Percentiles rank a stretch among this genome's conserved stretches.
Evolutionary conservation across 2,113 vertebrate genomes (phyloP).

Genomic region (Cynocephalus volans): DNA sequence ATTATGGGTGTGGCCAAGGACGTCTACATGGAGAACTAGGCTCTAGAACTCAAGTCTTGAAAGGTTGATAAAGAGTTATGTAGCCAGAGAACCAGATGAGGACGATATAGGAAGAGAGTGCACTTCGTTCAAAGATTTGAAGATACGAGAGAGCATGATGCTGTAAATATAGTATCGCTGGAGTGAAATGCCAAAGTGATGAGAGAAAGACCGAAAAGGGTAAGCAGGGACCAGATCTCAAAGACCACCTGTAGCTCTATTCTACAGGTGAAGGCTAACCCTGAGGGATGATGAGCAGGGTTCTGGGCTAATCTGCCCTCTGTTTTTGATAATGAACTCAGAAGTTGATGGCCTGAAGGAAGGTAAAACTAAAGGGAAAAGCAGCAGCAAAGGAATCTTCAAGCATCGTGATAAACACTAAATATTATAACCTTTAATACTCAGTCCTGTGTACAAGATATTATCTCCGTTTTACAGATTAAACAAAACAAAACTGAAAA

Average conservation of each 20-base stretch:
- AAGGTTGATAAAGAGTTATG: not conserved
- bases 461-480: not conserved
- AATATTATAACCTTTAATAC: not conserved
- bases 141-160: not conserved
- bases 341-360: not conserved
- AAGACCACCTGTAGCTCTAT: not conserved
- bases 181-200: not conserved
- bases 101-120: not conserved
- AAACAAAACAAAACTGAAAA: not conserved
- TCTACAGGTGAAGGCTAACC: not conserved
- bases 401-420: not conserved
- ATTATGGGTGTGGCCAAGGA: not conserved
- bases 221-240: not conserved
- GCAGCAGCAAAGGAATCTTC: not conserved
- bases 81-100: not conserved
- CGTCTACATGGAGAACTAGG: not conserved
- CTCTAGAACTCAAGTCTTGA: not conserved
- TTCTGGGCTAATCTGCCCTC: not conserved
- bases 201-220: not conserved
- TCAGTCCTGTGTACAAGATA: not conserved
- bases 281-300: not conserved
- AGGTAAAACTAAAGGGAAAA: not conserved
- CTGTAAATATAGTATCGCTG: not conserved
- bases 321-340: constrained; percentile 5
- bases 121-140: not conserved